phyloP scores from a whole-genome alignment of 2,888 invertebrate genomes.

The Amphiduros pacificus region DNA sequence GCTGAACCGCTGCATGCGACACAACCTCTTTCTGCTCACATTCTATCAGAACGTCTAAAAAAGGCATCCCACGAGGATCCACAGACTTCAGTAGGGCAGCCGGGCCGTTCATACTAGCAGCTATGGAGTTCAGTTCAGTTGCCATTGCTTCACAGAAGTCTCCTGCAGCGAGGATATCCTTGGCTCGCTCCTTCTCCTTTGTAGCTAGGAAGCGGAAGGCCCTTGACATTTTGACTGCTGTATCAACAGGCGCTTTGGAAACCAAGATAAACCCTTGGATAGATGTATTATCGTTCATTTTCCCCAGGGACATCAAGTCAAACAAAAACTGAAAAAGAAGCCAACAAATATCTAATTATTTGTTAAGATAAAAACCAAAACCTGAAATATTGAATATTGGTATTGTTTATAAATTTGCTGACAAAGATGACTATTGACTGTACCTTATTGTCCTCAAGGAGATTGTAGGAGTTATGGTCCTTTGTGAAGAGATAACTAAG shows the following conservation, averaged over 20 bases:
- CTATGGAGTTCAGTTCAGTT: conserved; percentile 89
- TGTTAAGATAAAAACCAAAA: too few relatives aligned
- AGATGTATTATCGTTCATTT: conserved; percentile 87
- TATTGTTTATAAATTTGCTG: too few relatives aligned
- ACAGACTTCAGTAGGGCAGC: conserved; percentile 92
- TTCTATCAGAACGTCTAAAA: conserved; percentile 94
- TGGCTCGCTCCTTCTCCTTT: conserved; percentile 96
- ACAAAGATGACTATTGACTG: too few relatives aligned
- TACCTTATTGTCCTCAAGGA: conserved; percentile 95
- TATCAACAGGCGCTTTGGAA: conserved; percentile 99
- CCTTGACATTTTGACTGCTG: conserved; percentile 94
- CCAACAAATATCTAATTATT: too few relatives aligned
- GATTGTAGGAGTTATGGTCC: conserved; percentile 93
- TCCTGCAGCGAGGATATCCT: conserved; percentile 92
- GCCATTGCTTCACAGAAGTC: conserved; percentile 98
- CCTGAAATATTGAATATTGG: too few relatives aligned
- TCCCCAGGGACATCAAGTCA: conserved; percentile 97
- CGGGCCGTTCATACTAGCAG: conserved; percentile 91
- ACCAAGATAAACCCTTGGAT: conserved; percentile 96
- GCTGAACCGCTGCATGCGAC: conserved; percentile 94
- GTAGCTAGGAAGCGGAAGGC: conserved; percentile 74
- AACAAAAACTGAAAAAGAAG: conserved; percentile 76
- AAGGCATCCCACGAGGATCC: conserved; percentile 90
- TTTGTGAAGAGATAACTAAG: conserved; percentile 93
- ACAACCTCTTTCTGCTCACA: conserved; percentile 94